phyloP scores from a whole-genome alignment of 2,888 invertebrate genomes.

The Brachylomia viminalis region DNA sequence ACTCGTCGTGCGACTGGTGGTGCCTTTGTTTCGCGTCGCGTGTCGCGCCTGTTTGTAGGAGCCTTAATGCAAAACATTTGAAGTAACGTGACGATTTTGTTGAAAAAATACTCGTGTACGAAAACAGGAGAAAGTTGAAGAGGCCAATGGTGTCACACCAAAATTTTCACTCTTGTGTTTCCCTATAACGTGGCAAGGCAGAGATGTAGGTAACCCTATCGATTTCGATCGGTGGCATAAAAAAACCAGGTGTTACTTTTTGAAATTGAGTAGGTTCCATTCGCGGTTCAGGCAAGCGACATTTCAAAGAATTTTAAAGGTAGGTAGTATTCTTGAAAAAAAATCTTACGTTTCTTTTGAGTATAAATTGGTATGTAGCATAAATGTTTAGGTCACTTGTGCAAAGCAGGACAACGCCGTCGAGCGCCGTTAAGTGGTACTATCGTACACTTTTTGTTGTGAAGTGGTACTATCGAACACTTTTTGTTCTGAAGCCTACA shows the following conservation, averaged over 20 bases:
- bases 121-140: background rate
- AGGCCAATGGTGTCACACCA: background rate
- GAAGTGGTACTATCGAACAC: too few species aligned
- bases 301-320: background rate
- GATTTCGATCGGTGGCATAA: too few species aligned
- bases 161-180: background rate
- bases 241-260: too few species aligned
- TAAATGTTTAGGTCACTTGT: background rate
- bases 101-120: background rate
- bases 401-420: too few species aligned
- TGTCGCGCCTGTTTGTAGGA: too few species aligned
- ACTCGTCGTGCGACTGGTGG: too few species aligned
- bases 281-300: background rate
- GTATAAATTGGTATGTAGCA: background rate
- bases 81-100: background rate
- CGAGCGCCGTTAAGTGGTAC: too few species aligned
- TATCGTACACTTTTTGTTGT: too few species aligned
- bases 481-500: too few species aligned
- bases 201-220: too few species aligned
- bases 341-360: background rate
- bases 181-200: too few species aligned
- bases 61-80: background rate
- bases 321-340: background rate
- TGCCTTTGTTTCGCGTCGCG: too few species aligned
- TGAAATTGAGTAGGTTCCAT: background rate